phyloP scores from a whole-genome alignment of 2,888 invertebrate genomes.

The Siphlonurus alternatus region DNA sequence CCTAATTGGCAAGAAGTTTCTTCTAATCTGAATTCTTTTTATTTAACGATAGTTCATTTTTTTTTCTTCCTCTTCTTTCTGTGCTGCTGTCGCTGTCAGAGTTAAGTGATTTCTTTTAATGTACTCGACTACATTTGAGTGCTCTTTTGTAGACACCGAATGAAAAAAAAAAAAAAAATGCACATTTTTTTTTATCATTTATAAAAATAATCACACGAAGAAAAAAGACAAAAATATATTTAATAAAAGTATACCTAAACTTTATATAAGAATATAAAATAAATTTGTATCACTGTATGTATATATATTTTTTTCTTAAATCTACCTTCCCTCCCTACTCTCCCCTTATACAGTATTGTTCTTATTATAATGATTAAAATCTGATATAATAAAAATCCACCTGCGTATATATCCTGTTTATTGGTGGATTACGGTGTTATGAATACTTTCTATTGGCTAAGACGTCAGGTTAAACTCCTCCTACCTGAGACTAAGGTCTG shows the following conservation, averaged over 20 bases:
- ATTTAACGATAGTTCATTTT: neutral
- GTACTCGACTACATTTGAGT: neutral
- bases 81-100: neutral
- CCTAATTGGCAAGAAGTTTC: neutral
- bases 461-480: neutral
- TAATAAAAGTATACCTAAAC: neutral
- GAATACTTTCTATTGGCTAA: neutral
- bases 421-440: neutral
- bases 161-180: neutral
- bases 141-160: neutral
- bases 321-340: neutral
- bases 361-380: neutral
- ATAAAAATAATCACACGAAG: neutral
- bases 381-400: neutral
- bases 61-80: neutral
- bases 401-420: neutral
- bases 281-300: too few species aligned
- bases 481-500: neutral
- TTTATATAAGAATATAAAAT: neutral
- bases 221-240: neutral
- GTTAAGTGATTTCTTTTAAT: neutral
- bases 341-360: neutral
- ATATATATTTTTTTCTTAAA: neutral
- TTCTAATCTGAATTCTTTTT: neutral
- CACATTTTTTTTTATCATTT: neutral